A percentile compares a stretch with the other conserved stretches of the same genome.
These are phyloP conservation scores for Drosophila neocordata DNA, from an alignment of 1,140 invertebrate genomes.

Conservation along the genomic window DNA sequence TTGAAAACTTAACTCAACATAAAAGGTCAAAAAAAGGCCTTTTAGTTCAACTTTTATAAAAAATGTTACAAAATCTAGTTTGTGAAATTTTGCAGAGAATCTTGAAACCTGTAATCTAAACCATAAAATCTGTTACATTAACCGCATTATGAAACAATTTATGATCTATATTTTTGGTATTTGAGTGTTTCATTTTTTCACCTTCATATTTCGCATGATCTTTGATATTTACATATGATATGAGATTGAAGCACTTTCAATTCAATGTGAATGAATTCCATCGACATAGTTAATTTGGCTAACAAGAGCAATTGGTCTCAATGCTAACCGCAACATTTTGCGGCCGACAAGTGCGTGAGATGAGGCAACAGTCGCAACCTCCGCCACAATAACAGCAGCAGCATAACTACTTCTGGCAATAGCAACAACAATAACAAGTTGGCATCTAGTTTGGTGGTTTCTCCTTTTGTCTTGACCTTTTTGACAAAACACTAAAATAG, in stretches of 20 bases:
- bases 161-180: background rate
- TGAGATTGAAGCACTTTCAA: background rate
- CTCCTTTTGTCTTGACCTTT: constrained; percentile 70
- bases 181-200: background rate
- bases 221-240: constrained; percentile 8
- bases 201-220: constrained; percentile 2
- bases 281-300: constrained; percentile 35
- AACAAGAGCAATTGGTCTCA: constrained; percentile 51
- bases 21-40: no score
- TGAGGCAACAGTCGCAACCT: constrained; percentile 13
- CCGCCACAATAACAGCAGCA: background rate
- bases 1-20: no score
- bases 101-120: no score
- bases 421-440: constrained; percentile 35
- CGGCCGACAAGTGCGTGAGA: constrained; percentile 53
- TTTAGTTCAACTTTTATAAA: no score
- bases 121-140: no score
- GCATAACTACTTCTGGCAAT: constrained; percentile 3
- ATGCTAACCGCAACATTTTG: constrained; percentile 57
- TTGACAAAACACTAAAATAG: constrained; percentile 50
- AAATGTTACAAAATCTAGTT: no score
- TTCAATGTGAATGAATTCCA: constrained; percentile 29
- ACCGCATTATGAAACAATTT: background rate
- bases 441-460: constrained; percentile 60
- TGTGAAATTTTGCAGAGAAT: no score